Evolutionary conservation across 2,113 vertebrate genomes (phyloP), one percentile per base, ranked within the genome.

Genomic region (Festucalex cinctus): DNA sequence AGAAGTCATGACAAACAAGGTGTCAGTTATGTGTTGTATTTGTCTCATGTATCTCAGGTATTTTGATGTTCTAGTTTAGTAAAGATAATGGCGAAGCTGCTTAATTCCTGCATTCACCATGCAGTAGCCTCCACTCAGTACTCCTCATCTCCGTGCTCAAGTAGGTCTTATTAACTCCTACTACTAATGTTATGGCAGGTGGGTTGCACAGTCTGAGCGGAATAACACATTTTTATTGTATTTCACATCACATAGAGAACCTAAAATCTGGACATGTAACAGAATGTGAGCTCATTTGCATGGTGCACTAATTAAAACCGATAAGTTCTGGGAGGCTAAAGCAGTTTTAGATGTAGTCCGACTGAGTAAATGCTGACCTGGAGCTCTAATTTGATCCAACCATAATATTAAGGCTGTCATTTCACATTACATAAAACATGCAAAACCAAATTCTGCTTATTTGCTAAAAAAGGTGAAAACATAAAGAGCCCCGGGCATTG

Each of bases 381-480:
- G 19, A 66, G 24, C 61, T 75, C 16, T 48, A 37, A 56, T 66
- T 69, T 80, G 61, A 82, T 36, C 64, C 28, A 71, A 66, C 46
- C 43, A 46, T 24, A 74, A 63, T 22, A 53, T 54, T 68, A 58
- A 62, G 82, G 68, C 64, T 70, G 43, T 28, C 39, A 58, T 81
- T 71, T 69, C n/a, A 79, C 68, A 74, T 77, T 37, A 65, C 60
- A 35, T 32, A 39, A 77, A 80, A 75, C 60, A 74, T 70, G 58
- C 57, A 68, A 78, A 71, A 53, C 22, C 8, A 5, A 60, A 66
- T 76, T 74, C 68, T 70, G 65, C 61, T 62, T 46, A 69, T 69
- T 75, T 82, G 14, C 36, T 39, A 37, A 83, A 81, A n/a, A 81
- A 76, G 74, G 79, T 74, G 75, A 74, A 65, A 70, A 69, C 68